Evolutionary conservation across 2,113 vertebrate species (phyloP), one percentile per base, ranked within the genome.

Genomic region (Fregetta grallaria): DNA sequence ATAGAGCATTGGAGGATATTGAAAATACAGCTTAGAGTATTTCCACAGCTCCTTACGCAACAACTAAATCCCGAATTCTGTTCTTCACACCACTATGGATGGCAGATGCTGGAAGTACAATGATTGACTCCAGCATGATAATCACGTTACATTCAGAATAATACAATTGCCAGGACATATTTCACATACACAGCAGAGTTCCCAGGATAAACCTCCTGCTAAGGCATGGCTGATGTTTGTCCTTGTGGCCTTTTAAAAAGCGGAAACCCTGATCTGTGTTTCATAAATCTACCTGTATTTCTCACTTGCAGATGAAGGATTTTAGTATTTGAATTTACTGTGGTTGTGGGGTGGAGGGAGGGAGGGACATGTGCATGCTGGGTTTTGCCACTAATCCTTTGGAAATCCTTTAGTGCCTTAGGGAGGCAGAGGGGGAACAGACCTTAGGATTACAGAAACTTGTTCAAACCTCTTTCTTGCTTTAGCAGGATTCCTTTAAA

Each of bases 401-500:
- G 83, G 95, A 95, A 96, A 96, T 95, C 95, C 94, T 97, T 96
- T 91, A 94, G 97, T 95, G 96, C 96, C 96, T 97, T 97, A 96
- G 91, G 71, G 93, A 97, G 96, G 93, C 83, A 92, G 75, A 96
- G 80, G 65, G 90, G 62, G 45, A 85, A 67, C 80, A 88, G 79
- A 78, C 63, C 38, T 72, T 89, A 79, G 90, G 91, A 80, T 95
- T 92, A 95, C 42, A 84, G 44, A 86, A 86, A 82, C 55, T 77
- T 95, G 42, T 68, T 94, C 89, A 84, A 93, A 95, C 32, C 47
- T 95, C 86, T 97, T 97, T 85, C 61, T 38, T 79, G 52, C 87
- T 86, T 82, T 62, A 96, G 44, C 42, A 92, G 72, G 94, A 81
- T 95, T 97, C 85, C 73, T 93, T 79, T 72, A 87, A 96, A 94